Conservation (phyloP, 2,797 vertebrate genomes). For the Chelidonichthys spinosus region DNA sequence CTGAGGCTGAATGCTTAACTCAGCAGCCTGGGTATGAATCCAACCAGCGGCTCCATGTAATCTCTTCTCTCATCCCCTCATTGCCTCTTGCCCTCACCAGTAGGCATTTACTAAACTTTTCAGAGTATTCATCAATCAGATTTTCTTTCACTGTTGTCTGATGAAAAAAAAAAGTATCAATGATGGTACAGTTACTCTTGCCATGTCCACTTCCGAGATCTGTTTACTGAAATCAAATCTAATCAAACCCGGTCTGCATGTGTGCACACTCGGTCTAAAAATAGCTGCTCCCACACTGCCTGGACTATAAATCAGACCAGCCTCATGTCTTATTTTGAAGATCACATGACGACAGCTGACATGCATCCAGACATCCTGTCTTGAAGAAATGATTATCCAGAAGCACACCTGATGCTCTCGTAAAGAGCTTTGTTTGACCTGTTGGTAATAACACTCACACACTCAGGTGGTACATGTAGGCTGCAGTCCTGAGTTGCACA, state of each 20-base stretch:
- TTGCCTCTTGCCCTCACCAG: background rate
- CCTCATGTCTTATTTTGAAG: constrained; percentile 28
- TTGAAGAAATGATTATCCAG: background rate
- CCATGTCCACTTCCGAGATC: constrained; percentile 4
- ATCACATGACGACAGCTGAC: constrained; percentile 20
- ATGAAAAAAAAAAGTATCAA: background rate
- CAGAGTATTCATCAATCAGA: background rate
- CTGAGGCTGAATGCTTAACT: too few species aligned
- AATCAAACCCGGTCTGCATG: constrained; percentile 39
- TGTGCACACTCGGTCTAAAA: constrained; percentile 22
- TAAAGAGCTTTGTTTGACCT: constrained; percentile 15
- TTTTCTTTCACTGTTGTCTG: background rate
- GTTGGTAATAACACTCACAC: background rate
- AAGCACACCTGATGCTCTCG: background rate
- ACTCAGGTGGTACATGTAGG: background rate
- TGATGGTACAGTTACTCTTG: background rate
- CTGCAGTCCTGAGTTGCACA: constrained; percentile 11
- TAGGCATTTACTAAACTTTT: too few species aligned
- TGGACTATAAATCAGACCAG: background rate
- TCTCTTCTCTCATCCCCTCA: too few species aligned
- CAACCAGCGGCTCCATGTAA: too few species aligned
- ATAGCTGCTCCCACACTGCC: constrained; percentile 15
- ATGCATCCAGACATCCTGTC: background rate
- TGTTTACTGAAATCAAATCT: constrained; percentile 36
- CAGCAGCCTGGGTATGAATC: too few species aligned